Evolutionary conservation across 2,797 vertebrate species (phyloP).

Genomic region (Poeciliopsis turneri): DNA sequence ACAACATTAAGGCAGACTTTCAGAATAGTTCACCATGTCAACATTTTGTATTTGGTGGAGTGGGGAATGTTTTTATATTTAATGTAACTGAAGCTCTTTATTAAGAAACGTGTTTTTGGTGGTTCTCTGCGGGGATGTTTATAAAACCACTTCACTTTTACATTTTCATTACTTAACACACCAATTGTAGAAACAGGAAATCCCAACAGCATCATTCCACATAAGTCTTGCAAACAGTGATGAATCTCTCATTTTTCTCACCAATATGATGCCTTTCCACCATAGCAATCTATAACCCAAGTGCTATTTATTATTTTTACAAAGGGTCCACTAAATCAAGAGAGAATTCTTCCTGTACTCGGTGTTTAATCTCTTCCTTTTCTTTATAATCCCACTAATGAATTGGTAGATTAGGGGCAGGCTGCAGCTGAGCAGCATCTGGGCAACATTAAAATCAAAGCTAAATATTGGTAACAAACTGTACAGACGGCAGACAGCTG

Average conservation of each 20-base stretch:
- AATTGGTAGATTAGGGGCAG: conserved; percentile 44
- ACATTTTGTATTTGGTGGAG: background rate
- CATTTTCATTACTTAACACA: background rate
- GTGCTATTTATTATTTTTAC: conserved; percentile 3
- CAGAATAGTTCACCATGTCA: background rate
- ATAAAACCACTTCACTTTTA: background rate
- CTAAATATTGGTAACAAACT: background rate
- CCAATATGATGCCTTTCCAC: too few species aligned
- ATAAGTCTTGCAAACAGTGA: background rate
- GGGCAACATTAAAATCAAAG: conserved; percentile 24
- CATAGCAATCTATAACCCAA: conserved; percentile 15
- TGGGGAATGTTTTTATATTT: background rate
- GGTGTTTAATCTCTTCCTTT: conserved; percentile 9
- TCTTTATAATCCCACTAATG: conserved; percentile 44
- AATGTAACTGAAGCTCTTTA: background rate
- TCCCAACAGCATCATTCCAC: background rate
- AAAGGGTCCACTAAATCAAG: conserved; percentile 11
- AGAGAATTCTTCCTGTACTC: background rate
- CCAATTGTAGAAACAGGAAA: background rate
- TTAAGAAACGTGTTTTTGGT: background rate
- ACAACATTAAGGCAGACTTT: background rate
- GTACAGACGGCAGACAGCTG: conserved; percentile 7
- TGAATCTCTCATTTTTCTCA: background rate
- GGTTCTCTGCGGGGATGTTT: background rate
- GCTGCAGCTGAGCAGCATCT: background rate